Evolutionary conservation across 2,113 vertebrate genomes (phyloP).

Genomic region (Cromileptes altivelis): DNA sequence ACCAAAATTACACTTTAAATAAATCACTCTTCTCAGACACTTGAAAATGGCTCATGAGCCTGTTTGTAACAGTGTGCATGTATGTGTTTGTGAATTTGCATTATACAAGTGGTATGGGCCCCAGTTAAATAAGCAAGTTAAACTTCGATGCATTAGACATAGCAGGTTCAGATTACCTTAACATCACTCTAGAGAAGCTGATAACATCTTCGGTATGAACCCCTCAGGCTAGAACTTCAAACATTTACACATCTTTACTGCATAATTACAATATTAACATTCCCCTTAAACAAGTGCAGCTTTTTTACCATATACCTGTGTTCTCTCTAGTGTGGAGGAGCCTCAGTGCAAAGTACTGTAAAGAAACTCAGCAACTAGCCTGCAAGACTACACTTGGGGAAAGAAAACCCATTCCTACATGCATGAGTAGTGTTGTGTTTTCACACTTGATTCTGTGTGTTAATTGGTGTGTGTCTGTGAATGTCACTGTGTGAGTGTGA

Average conservation of each 20-base stretch:
- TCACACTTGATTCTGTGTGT: not conserved
- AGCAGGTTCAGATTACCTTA: not conserved
- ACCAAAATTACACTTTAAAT: too few species aligned
- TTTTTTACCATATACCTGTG: not conserved
- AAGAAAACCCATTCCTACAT: not conserved
- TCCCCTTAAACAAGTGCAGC: not conserved
- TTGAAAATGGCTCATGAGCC: too few species aligned
- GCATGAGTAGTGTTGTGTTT: not conserved
- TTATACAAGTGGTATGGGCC: not conserved
- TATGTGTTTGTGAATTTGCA: not conserved
- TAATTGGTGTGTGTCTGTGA: not conserved
- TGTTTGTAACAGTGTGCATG: not conserved
- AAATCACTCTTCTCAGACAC: too few species aligned
- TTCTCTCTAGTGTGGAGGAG: not conserved
- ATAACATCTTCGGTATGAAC: not conserved
- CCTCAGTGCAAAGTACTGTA: not conserved
- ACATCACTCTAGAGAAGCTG: not conserved
- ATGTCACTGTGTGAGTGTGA: not conserved
- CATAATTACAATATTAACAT: not conserved
- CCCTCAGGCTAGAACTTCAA: not conserved
- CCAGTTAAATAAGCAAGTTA: not conserved
- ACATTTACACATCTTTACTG: not conserved
- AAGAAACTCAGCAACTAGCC: not conserved
- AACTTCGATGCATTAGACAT: not conserved
- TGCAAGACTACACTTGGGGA: not conserved